Base-by-base conservation (phyloP, 2,113 vertebrate species). In the Hemichromis elongatus region DNA sequence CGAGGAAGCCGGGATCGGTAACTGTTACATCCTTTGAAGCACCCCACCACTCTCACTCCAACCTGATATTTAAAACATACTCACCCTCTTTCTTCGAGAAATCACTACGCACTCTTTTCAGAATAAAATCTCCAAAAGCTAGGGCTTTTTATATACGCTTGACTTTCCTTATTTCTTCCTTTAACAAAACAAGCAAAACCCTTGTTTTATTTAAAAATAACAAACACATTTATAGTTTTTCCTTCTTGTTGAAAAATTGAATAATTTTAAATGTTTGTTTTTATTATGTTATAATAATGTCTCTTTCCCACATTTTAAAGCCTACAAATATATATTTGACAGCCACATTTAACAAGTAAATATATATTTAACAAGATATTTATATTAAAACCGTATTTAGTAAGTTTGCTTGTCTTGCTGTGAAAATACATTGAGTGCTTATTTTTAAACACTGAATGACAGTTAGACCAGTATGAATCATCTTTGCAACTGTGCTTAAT, bases 1-100 rank as follows among this genome's bases (percentile, higher is more conserved):
- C 33, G 18, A 3, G 1, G 2, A 57, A 50, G 40, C 88, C 84
- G 88, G 88, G 4, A 50, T 57, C 4, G 0, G 21, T 5, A 4
- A 9, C 16, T 28, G 1, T 0, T 3, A 1, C 0, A 5, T 3
- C 13, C 56, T 8, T 12, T 2, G 16, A 6, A 3, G 1, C 10
- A 7, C 21, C 3, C 24, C 0, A 26, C 5, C 0, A 1, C 3
- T 8, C 0, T 10, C 88, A 88, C 82, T 21, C 68, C 55, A 16
- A 4, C 33, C n/a, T 3, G n/a, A 5, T 26, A 1, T 0, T 0
- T 10, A 77, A 84, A 89, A 80, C 73, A 9, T 2, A 13, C 24
- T n/a, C 9, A 33, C 14, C 8, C 12, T 13, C 18, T 37, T 54
- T 35, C n/a, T 70, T 66, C 37, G 14, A 50, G 55, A 81, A 75